Base-by-base conservation (phyloP, 2,113 vertebrate genomes). In the Sporophila hypoxantha region DNA sequence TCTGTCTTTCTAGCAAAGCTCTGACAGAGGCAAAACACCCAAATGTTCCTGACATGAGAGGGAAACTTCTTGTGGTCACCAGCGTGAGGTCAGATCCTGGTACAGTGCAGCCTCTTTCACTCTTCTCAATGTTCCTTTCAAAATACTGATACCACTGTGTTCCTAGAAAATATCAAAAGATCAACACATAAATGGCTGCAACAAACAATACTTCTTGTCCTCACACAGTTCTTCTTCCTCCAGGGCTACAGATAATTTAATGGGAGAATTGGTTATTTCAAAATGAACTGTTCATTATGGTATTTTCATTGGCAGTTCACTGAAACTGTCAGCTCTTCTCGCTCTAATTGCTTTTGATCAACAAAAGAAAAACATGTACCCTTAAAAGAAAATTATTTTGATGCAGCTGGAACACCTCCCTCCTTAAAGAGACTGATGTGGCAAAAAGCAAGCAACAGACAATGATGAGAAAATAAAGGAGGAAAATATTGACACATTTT, bases 241-340 rank as follows among this genome's bases (percentile, higher is more conserved):
- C 74, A 59, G 49, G 64, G 70, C 87, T 87, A 79, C 53, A 93
- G 52, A 91, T 73, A 66, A 76, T 87, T 93, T 91, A 86, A 84
- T 87, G 88, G 81, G 69, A 92, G 87, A 92, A 90, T 29, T 91
- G 61, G 90, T 91, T 94, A 91, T 91, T 94, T 68, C 39, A 91
- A 76, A 79, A 92, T 94, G 78, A 84, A 67, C 56, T 57, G 82
- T 67, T 94, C 79, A 61, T 94, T 85, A 76, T 0, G 5, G 27
- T 62, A 96, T 95, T 94, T 92, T 79, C 91, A 95, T 82, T 92
- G 88, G 93, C 91, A 96, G 79, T 92, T 91, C 81, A 89, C 76
- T 61, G 69, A 92, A 92, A 89, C 59, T 82, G 79, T 93, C 89
- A 79, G 27, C 29, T 90, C 87, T 85, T 82, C 76, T 91, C 8